Base-by-base conservation (phyloP, 2,797 vertebrate genomes). In the Geotrypetes seraphini region DNA sequence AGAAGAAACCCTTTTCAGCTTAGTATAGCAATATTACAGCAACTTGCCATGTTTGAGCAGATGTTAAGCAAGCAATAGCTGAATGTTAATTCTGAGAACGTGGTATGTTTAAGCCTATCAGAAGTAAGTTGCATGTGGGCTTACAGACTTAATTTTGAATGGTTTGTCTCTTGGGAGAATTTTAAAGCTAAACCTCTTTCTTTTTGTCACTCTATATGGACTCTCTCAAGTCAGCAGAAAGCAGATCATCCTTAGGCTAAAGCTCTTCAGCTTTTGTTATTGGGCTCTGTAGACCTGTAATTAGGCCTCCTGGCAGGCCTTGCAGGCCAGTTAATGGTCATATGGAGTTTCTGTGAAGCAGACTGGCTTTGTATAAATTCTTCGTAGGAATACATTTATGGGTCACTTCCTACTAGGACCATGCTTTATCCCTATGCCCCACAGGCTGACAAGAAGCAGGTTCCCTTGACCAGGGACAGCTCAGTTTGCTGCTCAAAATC, bases 211-310 rank as follows among this genome's bases (percentile, higher is more conserved):
- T 77, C 76, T 91, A 87, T 90, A 97, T 96, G 90, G 92, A 96
- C 92, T 96, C 89, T 84, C 79, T 88, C 85, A 89, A 95, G 92
- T 95, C 89, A 84, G 91, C 92, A 78, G 82, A 88, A 88, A 96
- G 89, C 89, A 92, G 92, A 93, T 98, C 92, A 96, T 96, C 91
- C 85, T 85, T 86, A 80, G 82, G 82, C 91, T 90, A 92, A 97
- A 92, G 86, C 91, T 81, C 88, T 83, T 84, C 88, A 86, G 85
- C 88, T 78, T 95, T 95, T 96, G 93, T 88, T 92, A 85, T 87
- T 79, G 73, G 89, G 88, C 91, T 92, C 89, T 81, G 89, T 82
- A 88, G 88, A 81, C 86, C 91, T 90, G 87, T 97, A 96, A 97
- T 98, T 88, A 94, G 92, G 84, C 90, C 82, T 81, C 83, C 76